A percentile compares a stretch with the other conserved stretches of the same genome.
phyloP scores from a whole-genome alignment of 2,797 vertebrate species.

The Anabas testudineus region DNA sequence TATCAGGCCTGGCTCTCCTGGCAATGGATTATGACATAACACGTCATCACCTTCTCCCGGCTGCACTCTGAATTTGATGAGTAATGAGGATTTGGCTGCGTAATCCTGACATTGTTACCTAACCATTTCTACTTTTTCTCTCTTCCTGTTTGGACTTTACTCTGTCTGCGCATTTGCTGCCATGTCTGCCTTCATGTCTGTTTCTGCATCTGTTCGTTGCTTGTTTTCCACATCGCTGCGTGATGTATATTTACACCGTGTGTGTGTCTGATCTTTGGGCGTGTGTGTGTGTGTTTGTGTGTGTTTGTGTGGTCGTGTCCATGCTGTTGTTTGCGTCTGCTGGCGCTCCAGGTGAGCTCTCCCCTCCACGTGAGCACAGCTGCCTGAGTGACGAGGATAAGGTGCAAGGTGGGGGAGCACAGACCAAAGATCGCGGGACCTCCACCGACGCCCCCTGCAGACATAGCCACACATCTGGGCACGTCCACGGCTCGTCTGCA shows the following conservation, averaged over 20 bases:
- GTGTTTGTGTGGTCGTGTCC: slow-evolving; percentile 27
- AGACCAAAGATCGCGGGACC: slow-evolving; percentile 96
- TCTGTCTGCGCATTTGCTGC: slow-evolving; percentile 29
- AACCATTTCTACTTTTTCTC: slow-evolving; percentile 61
- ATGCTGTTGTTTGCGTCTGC: slow-evolving; percentile 16
- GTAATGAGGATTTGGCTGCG: slow-evolving; percentile 62
- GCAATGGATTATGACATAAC: slow-evolving; percentile 73
- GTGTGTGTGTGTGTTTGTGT: slow-evolving; percentile 29
- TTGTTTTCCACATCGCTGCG: slow-evolving; percentile 25
- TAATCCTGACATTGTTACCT: slow-evolving; percentile 75
- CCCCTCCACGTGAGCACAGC: slow-evolving; percentile 92
- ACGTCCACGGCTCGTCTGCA: slow-evolving; percentile 69
- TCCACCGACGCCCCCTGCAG: slow-evolving; percentile 93
- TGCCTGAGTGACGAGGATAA: slow-evolving; percentile 96
- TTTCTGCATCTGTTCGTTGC: background rate
- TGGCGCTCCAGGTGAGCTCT: slow-evolving; percentile 87
- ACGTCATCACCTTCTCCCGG: slow-evolving; percentile 39
- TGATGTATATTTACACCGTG: slow-evolving; percentile 31
- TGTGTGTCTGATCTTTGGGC: slow-evolving; percentile 31
- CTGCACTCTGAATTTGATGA: slow-evolving; percentile 57
- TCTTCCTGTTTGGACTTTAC: slow-evolving; percentile 40
- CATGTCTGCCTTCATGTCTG: slow-evolving; percentile 35
- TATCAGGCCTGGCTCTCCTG: slow-evolving; percentile 43
- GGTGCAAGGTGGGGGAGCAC: slow-evolving; percentile 87
- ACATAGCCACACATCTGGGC: slow-evolving; percentile 85